These are phyloP conservation scores for Elaphurus davidianus DNA, from an alignment of 2,113 vertebrate genomes.

Conservation along the genomic window DNA sequence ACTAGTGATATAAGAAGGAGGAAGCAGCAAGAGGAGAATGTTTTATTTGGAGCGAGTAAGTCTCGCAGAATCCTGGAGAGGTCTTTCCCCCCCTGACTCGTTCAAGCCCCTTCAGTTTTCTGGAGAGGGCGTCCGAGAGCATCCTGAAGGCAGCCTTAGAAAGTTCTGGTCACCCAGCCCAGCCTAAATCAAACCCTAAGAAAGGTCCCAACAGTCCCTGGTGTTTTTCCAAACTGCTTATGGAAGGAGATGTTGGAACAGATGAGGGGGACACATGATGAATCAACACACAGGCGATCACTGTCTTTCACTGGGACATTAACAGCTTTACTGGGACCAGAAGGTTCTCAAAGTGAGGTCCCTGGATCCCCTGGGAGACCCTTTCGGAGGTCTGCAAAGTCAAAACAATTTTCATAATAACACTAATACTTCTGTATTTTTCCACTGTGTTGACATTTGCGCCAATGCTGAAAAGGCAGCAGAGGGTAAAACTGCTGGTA, in stretches of 20 bases:
- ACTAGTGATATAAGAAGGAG: background rate
- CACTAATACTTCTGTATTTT: background rate
- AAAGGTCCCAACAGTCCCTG: background rate
- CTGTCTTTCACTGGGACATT: background rate
- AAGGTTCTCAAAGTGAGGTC: background rate
- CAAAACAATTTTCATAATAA: background rate
- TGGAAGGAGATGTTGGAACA: background rate
- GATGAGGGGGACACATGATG: background rate
- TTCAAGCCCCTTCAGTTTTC: background rate
- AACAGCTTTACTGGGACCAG: background rate
- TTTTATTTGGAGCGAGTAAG: background rate
- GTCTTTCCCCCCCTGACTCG: background rate
- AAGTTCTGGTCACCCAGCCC: background rate
- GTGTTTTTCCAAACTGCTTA: background rate
- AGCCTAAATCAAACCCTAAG: background rate
- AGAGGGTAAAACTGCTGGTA: background rate
- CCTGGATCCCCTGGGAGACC: background rate
- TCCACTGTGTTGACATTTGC: background rate
- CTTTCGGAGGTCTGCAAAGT: background rate
- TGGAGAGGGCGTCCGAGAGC: background rate
- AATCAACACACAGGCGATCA: too few relatives aligned
- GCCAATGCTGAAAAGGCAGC: background rate
- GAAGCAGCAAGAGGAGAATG: background rate
- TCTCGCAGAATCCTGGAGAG: background rate
- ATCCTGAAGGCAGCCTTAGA: background rate